Evolutionary conservation across 2,888 invertebrate genomes (phyloP).

Genomic region (Andricus curvator): DNA sequence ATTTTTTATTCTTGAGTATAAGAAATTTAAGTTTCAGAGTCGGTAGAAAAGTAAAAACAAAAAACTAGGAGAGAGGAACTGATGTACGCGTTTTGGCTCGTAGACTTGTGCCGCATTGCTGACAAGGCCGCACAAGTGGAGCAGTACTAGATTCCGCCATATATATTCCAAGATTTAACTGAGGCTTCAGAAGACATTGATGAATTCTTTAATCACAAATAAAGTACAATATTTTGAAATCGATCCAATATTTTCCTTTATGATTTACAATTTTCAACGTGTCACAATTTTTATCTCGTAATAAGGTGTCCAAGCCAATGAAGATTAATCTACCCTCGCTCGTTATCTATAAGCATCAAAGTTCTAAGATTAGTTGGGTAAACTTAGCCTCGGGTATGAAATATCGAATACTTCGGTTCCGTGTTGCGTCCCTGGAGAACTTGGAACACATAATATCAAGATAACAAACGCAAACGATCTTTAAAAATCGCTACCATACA

Average conservation of each 20-base stretch:
- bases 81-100: conserved; percentile 55
- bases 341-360: not conserved
- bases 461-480: no score
- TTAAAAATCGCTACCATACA: no score
- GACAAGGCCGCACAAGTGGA: conserved; percentile 58
- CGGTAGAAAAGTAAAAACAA: not conserved
- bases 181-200: not conserved
- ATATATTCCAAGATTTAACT: not conserved
- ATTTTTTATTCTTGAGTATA: no score
- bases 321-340: not conserved
- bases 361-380: not conserved
- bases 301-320: not conserved
- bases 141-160: conserved; percentile 41
- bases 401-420: not conserved
- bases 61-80: conserved; percentile 11
- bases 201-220: not conserved
- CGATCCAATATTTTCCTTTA: no score
- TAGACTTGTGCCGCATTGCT: conserved; percentile 57
- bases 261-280: no score
- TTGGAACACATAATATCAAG: no score
- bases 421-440: not conserved
- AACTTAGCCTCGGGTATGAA: not conserved
- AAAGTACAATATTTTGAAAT: no score
- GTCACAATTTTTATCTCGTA: not conserved
- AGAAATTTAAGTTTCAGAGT: not conserved